Evolutionary conservation across 1,140 invertebrate genomes (phyloP).

Genomic region (Drosophila sulfurigaster): DNA sequence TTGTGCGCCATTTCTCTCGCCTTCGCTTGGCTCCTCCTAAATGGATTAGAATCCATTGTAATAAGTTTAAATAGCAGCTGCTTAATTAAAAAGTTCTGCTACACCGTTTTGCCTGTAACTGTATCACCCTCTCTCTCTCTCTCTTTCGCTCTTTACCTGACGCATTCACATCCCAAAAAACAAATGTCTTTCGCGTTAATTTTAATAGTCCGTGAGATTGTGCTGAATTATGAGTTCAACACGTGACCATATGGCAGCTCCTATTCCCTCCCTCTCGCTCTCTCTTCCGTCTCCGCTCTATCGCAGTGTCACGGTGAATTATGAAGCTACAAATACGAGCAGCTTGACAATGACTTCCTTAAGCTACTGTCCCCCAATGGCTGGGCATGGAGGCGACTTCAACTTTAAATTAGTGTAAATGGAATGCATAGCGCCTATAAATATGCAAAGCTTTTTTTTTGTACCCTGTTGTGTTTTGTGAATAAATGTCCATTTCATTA

Average conservation of each 20-base stretch:
- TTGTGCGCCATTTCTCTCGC: slow-evolving; percentile 68
- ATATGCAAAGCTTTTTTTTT: slow-evolving; percentile 68
- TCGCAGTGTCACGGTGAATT: slow-evolving; percentile 28
- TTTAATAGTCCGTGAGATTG: slow-evolving; percentile 66
- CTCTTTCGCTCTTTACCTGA: not conserved
- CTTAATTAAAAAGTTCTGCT: slow-evolving; percentile 50
- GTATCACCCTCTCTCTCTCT: not conserved
- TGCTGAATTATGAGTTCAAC: slow-evolving; percentile 68
- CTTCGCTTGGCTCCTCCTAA: slow-evolving; percentile 28
- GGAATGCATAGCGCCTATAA: slow-evolving; percentile 54
- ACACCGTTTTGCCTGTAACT: not conserved
- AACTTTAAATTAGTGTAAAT: slow-evolving; percentile 72
- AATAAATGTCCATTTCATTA: slow-evolving; percentile 51
- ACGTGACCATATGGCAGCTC: slow-evolving; percentile 72
- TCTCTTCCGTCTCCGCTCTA: not conserved
- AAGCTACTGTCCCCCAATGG: slow-evolving; percentile 12
- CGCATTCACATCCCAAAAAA: slow-evolving; percentile 35
- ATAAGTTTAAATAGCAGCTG: slow-evolving; percentile 63
- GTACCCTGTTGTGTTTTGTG: slow-evolving; percentile 4
- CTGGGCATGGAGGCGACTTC: not conserved
- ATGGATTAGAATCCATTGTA: slow-evolving; percentile 61
- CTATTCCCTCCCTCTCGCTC: not conserved
- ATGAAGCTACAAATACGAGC: slow-evolving; percentile 55
- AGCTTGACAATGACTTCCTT: slow-evolving; percentile 52
- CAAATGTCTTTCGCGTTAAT: slow-evolving; percentile 52